Evolutionary conservation across 1,140 invertebrate genomes (phyloP), one percentile per base, ranked within the genome.

Genomic region (Drosophila fuyamai): DNA sequence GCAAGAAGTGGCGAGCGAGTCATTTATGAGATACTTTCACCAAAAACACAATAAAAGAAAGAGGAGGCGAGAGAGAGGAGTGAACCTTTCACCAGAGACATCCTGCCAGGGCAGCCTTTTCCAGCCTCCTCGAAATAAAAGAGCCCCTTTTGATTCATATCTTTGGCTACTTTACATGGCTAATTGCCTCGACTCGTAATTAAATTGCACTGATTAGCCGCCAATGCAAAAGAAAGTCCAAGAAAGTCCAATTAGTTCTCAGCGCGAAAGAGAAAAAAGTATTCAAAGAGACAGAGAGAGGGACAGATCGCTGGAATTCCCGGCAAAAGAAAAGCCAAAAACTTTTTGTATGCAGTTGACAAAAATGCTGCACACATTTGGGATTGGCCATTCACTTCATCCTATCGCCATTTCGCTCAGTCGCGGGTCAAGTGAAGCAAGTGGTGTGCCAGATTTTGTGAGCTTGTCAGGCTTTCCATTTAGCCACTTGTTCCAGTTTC

Each of bases 401-500:
- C 65, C 62, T 29, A 59, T 60, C 48, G 43, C 70, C 65, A 73
- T 74, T 43, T 40, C 57, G 51, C 53, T 57, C 23, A 48, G 23
- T 48, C 36, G 50, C 55, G 75, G 83, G 82, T 86, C 82, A 86
- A 86, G 79, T 86, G 79, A 62, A 84, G 85, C 84, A 88, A 88
- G 85, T 84, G 80, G 77, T 89, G 84, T 89, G 85, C 84, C 84
- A 89, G 76, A 78, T 89, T 79, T 81, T 80, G 83, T 66, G 14
- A 50, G 74, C 71, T 88, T 76, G 81, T 79, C 74, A 90, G 81
- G 84, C 85, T 89, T 89, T 89, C 84, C 77, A 60, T 63, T 86
- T 90, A 36, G 84, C 77, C 80, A 89, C 84, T 90, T 89, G 84
- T 89, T 89, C 84, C 84, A 89, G 84, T 89, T 89, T 89, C 85